Evolutionary conservation across 2,113 vertebrate species (phyloP).

Genomic region (Odocoileus hemionus): DNA sequence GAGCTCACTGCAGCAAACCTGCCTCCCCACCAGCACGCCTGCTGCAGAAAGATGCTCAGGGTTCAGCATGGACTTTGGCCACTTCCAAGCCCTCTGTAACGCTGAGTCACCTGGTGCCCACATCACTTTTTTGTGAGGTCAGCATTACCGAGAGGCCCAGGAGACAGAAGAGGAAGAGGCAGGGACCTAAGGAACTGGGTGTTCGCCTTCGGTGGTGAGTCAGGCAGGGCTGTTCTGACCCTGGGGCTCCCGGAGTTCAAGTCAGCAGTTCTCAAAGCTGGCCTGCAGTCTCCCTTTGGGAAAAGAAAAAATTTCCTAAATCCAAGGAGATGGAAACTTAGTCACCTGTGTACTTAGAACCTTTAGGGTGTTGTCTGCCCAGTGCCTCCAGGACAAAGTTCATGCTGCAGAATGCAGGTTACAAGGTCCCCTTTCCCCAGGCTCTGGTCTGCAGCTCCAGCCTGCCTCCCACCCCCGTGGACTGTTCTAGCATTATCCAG

Average conservation of each 20-base stretch:
- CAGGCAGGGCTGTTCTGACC: neutral
- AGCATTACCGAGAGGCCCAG: neutral
- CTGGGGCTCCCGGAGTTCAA: neutral
- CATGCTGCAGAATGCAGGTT: neutral
- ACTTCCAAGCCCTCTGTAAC: neutral
- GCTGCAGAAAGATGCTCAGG: neutral
- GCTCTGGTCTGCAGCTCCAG: neutral
- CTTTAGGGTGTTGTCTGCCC: neutral
- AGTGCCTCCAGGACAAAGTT: neutral
- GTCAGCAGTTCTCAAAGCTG: neutral
- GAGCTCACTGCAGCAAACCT: neutral
- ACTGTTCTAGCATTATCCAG: neutral
- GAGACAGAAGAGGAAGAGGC: neutral
- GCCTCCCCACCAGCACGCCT: neutral
- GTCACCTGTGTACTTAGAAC: neutral
- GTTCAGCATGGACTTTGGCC: neutral
- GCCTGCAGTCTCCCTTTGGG: neutral
- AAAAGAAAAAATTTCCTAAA: neutral
- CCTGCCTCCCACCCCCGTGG: neutral
- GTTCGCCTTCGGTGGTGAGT: neutral
- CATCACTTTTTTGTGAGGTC: neutral
- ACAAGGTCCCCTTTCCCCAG: neutral
- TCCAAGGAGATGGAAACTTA: neutral
- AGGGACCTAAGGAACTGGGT: neutral
- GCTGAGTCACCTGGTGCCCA: neutral